Conservation (phyloP, 2,113 vertebrate species). For the Archocentrus centrarchus region DNA sequence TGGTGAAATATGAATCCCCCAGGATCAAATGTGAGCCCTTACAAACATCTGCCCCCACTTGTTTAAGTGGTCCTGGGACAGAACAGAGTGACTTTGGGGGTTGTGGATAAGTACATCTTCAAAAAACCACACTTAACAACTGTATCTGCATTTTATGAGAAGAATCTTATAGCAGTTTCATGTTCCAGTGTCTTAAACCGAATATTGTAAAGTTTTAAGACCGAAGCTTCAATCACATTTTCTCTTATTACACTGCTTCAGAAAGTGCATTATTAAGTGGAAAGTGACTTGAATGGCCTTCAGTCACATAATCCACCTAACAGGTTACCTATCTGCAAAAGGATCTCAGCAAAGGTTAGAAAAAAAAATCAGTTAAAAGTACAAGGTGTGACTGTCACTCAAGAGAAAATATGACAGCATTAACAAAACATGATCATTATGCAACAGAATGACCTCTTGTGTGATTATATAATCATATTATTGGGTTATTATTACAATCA, state of each 20-base stretch:
- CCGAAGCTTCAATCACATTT: background rate
- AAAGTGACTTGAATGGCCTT: background rate
- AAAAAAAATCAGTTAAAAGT: background rate
- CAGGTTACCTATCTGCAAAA: background rate
- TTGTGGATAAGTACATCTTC: slow-evolving; percentile 30
- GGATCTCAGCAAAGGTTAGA: background rate
- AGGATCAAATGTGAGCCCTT: slow-evolving; percentile 27
- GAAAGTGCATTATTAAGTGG: background rate
- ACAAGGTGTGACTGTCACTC: background rate
- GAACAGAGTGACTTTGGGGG: background rate
- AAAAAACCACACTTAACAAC: slow-evolving; percentile 54
- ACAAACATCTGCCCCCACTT: slow-evolving; percentile 7
- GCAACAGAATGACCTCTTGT: background rate
- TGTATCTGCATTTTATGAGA: slow-evolving; percentile 32
- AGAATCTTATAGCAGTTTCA: background rate
- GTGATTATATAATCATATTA: background rate
- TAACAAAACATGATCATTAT: background rate
- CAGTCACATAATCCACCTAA: background rate
- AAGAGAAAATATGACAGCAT: background rate
- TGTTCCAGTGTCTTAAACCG: background rate
- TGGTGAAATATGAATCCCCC: slow-evolving; percentile 11
- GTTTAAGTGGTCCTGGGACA: slow-evolving; percentile 6
- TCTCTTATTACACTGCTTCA: slow-evolving; percentile 19
- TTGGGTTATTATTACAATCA: background rate
- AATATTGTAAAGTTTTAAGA: slow-evolving; percentile 9